A percentile compares a stretch with the other conserved stretches of the same genome.
phyloP scores from a whole-genome alignment of 92 coral and sea anemone species.

The Parazoanthus darwini region DNA sequence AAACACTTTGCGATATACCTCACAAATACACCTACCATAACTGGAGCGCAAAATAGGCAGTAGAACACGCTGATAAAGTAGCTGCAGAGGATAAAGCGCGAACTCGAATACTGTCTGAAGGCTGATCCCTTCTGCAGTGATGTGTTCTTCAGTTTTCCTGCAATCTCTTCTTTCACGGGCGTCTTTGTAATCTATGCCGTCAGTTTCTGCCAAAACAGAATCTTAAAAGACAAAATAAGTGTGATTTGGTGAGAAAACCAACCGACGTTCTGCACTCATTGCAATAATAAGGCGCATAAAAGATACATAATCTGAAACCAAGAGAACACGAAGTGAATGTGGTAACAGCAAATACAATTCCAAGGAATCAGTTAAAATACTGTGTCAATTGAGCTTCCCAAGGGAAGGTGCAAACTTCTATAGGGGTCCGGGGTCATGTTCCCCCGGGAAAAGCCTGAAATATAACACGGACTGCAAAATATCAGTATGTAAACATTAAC shows the following conservation, averaged over 20 bases:
- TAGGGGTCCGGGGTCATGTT: too few species aligned
- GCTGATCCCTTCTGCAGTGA: neutral
- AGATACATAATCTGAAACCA: too few species aligned
- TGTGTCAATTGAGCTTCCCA: too few species aligned
- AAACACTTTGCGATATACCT: neutral
- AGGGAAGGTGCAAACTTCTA: too few species aligned
- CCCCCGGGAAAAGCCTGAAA: too few species aligned
- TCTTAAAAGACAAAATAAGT: neutral
- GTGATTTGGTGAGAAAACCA: neutral
- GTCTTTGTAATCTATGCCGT: neutral
- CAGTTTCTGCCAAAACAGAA: neutral
- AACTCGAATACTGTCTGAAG: neutral
- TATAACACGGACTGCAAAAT: too few species aligned
- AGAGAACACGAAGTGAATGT: too few species aligned
- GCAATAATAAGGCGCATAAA: too few species aligned
- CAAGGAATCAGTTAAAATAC: too few species aligned
- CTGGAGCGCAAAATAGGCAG: conserved; percentile 13
- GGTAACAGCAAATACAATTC: too few species aligned
- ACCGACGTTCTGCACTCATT: too few species aligned
- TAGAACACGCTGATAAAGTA: neutral
- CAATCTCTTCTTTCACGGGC: neutral
- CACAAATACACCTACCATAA: conserved; percentile 1
- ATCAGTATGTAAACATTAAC: too few species aligned
- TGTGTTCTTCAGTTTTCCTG: neutral
- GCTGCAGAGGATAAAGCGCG: neutral